Percentiles rank a stretch among this genome's conserved stretches.
Evolutionary conservation across 2,888 invertebrate species (phyloP).

Genomic region (Iselma pallidipennis): DNA sequence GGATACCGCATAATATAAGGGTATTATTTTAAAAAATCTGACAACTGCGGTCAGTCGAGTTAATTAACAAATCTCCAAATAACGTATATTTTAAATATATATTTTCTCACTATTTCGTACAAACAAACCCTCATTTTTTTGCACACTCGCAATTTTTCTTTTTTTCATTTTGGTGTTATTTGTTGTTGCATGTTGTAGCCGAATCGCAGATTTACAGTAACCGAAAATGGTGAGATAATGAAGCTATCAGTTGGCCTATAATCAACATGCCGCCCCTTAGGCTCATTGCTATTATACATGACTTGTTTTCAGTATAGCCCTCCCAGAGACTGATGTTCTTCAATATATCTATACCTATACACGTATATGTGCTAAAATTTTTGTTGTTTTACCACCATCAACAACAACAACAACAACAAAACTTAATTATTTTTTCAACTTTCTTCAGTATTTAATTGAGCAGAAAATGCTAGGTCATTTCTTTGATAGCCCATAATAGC

Average conservation of each 20-base stretch:
- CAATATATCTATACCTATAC: too few species aligned
- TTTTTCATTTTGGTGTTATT: not conserved
- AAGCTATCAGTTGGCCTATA: conserved; percentile 51
- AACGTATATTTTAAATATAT: not conserved
- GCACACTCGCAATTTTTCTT: too few species aligned
- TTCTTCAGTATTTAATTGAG: conserved; percentile 37
- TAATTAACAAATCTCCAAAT: conserved; percentile 16
- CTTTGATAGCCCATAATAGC: conserved; percentile 16
- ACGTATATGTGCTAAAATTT: not conserved
- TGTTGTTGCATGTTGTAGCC: not conserved
- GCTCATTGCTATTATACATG: conserved; percentile 12
- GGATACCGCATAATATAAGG: conserved; percentile 23
- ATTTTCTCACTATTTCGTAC: not conserved
- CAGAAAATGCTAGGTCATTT: conserved; percentile 37
- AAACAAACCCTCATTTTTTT: not conserved
- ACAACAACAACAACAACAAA: not conserved
- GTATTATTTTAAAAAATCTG: conserved; percentile 22
- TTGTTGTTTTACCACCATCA: not conserved
- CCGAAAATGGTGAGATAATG: conserved; percentile 40
- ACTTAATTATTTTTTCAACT: conserved; percentile 21
- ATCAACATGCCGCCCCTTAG: conserved; percentile 47
- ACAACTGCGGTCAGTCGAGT: conserved; percentile 21
- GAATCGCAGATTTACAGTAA: conserved; percentile 14
- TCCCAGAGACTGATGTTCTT: not conserved
- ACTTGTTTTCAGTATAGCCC: not conserved